Base-by-base conservation (phyloP, 1,140 invertebrate species). In the Listronotus bonariensis region DNA sequence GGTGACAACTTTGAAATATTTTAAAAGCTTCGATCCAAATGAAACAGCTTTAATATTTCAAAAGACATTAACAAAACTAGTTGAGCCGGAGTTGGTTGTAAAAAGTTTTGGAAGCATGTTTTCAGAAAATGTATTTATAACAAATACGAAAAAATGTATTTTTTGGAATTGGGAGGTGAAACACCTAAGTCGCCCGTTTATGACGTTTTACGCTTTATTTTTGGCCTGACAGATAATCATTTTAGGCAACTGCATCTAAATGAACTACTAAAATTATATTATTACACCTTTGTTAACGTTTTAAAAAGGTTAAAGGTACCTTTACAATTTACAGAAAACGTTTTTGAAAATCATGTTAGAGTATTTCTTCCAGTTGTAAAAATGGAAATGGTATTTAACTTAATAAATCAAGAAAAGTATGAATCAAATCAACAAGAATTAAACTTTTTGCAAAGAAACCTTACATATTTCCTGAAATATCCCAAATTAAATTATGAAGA, bases 401-500 rank as follows among this genome's bases (percentile, higher is more conserved):
- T 14, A 15, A 14, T 14, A 1, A 12, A 43, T 1, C 10, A 43
- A 43, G 17, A 43, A 15, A 15, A 18, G 6, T 10, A 10, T 40
- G 7, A n/a, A n/a, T n/a, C 3, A 41, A 8, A 43, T 8, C 8
- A 8, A n/a, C 17, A 15, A 1, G 42, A 43, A 14, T 15, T 14
- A 14, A n/a, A 43, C 5, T 2, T 11, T 1, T 43, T 43, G n/a
- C 7, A 7, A 15, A 43, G 14, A n/a, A 43, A 43, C 17, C 8
- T 43, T 15, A 2, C 1, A 14, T 48, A 48, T 48, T 48, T 10
- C 10, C 26, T 48, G 10, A 48, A 20, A 20, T 48, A 48, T 20
- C 45, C 45, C 5, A 14, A 48, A 48, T 6, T 48, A 6, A 48
- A 12, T 20, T 48, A 48, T 20, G 45, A 48, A 20, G 45, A 48